Evolutionary conservation across 2,888 invertebrate genomes (phyloP).

Genomic region (Agonopterix alstromeriana): DNA sequence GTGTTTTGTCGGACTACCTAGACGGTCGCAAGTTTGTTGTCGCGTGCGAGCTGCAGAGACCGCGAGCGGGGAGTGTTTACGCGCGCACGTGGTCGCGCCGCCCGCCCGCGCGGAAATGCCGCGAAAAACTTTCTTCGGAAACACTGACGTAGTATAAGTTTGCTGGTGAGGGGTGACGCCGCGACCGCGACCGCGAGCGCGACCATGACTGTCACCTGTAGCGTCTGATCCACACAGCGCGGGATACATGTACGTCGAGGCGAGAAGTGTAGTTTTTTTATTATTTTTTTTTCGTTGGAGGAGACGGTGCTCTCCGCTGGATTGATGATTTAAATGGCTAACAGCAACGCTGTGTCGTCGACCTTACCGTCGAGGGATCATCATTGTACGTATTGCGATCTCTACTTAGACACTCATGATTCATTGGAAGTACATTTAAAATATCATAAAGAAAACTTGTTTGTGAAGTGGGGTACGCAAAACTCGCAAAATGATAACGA

Average conservation of each 20-base stretch:
- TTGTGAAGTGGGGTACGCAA: constrained; percentile 83
- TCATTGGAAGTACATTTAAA: constrained; percentile 87
- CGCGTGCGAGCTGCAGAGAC: constrained; percentile 14
- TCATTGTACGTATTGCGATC: constrained; percentile 86
- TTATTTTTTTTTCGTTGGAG: constrained; percentile 72
- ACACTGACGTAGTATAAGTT: constrained; percentile 56
- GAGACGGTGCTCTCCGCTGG: constrained; percentile 65
- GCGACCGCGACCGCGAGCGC: constrained; percentile 36
- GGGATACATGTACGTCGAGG: constrained; percentile 65
- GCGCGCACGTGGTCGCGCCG: constrained; percentile 64
- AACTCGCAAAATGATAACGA: constrained; percentile 77
- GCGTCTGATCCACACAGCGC: constrained; percentile 46
- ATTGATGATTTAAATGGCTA: constrained; percentile 74
- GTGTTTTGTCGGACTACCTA: constrained; percentile 12
- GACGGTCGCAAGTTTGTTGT: constrained; percentile 14
- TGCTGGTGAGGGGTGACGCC: constrained; percentile 38
- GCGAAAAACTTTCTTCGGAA: constrained; percentile 70
- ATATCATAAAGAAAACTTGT: constrained; percentile 86
- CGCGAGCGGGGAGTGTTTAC: constrained; percentile 55
- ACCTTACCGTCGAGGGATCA: constrained; percentile 77
- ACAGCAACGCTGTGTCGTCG: constrained; percentile 72
- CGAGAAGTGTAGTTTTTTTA: constrained; percentile 62
- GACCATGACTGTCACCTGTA: constrained; percentile 63
- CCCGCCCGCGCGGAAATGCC: constrained; percentile 64
- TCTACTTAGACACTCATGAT: constrained; percentile 84